Conservation (phyloP, 1,140 invertebrate species). For the Camponotus floridanus region DNA sequence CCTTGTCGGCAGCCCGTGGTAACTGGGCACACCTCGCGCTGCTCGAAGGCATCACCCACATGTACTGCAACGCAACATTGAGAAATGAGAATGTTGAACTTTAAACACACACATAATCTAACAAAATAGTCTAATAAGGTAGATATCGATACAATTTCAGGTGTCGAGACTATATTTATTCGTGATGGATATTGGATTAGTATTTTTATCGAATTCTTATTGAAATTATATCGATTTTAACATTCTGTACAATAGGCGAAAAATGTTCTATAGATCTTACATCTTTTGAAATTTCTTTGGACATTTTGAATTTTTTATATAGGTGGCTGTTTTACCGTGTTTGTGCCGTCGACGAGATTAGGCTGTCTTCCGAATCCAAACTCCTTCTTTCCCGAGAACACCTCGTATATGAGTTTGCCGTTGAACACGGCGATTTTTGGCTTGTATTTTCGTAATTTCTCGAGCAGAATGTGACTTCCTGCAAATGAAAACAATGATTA, state of each 20-base stretch:
- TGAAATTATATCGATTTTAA: slow-evolving; percentile 7
- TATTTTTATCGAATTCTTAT: neutral
- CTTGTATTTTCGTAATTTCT: slow-evolving; percentile 96
- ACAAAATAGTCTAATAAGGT: neutral
- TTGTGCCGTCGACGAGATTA: slow-evolving; percentile 96
- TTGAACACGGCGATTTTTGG: slow-evolving; percentile 99
- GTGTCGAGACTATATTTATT: neutral
- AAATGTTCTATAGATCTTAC: neutral
- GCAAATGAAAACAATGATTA: slow-evolving; percentile 68
- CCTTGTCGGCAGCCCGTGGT: slow-evolving; percentile 97
- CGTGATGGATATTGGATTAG: neutral
- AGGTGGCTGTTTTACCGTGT: slow-evolving; percentile 91
- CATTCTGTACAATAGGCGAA: neutral
- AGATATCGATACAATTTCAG: neutral
- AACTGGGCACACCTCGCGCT: slow-evolving; percentile 98
- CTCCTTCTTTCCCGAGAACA: slow-evolving; percentile 98
- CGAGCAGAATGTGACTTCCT: slow-evolving; percentile 94
- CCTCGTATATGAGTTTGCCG: slow-evolving; percentile 99
- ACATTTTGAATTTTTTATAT: neutral
- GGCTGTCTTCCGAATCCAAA: slow-evolving; percentile 98
- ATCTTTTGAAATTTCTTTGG: neutral
- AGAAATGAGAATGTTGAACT: slow-evolving; percentile 51
- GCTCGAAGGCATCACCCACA: slow-evolving; percentile 99
- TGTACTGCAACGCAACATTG: slow-evolving; percentile 90
- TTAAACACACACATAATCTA: neutral